Evolutionary conservation across 2,113 vertebrate species (phyloP).

Genomic region (Microtus oregoni): DNA sequence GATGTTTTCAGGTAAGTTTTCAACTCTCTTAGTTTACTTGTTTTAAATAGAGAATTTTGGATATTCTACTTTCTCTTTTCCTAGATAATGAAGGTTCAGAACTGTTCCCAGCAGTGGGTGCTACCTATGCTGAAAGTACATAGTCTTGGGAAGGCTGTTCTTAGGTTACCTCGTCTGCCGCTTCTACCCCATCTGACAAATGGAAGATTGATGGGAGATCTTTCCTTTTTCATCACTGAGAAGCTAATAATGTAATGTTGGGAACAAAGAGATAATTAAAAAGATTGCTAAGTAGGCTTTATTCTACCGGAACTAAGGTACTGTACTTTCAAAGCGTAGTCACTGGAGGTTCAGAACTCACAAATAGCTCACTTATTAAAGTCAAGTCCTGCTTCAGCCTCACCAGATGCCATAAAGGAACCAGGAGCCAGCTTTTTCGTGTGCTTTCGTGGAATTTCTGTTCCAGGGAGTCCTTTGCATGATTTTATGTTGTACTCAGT

Average conservation of each 20-base stretch:
- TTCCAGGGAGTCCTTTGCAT: background rate
- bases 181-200: background rate
- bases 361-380: background rate
- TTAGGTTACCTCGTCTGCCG: background rate
- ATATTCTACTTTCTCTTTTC: slow-evolving; percentile 29
- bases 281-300: background rate
- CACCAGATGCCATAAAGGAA: background rate
- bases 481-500: slow-evolving; percentile 12
- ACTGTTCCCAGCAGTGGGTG: background rate
- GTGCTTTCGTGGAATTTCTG: background rate
- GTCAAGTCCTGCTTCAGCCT: background rate
- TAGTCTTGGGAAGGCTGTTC: background rate
- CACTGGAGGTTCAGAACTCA: background rate
- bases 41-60: background rate
- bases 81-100: background rate
- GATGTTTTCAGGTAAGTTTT: slow-evolving; percentile 94
- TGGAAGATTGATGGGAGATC: background rate
- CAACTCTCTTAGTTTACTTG: background rate
- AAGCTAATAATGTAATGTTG: slow-evolving; percentile 26
- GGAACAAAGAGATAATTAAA: background rate
- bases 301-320: background rate
- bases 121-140: background rate
- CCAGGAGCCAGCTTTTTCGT: background rate
- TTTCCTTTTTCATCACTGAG: background rate
- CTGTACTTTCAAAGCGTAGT: background rate